Conservation (phyloP, 2,113 vertebrate genomes). For the Zosterops japonicus region DNA sequence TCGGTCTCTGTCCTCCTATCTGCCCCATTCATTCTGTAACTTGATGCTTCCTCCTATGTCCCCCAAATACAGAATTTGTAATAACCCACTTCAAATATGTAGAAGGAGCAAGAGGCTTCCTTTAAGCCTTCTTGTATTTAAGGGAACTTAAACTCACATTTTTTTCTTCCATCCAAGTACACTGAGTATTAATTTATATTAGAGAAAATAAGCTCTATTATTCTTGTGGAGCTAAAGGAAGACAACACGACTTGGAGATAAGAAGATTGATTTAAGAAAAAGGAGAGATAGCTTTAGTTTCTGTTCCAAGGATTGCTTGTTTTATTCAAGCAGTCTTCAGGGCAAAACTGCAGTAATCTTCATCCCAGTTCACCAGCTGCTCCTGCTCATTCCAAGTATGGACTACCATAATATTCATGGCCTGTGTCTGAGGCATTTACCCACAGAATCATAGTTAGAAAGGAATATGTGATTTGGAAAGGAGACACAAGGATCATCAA, state of each 20-base stretch:
- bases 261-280: background rate
- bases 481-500: background rate
- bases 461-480: background rate
- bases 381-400: background rate
- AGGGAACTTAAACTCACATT: background rate
- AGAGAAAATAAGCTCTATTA: background rate
- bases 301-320: background rate
- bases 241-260: background rate
- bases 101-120: background rate
- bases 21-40: background rate
- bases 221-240: background rate
- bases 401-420: background rate
- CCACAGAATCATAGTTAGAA: background rate
- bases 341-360: background rate
- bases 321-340: background rate
- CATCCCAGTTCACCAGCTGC: background rate
- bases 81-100: background rate
- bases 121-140: background rate
- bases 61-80: background rate
- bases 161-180: background rate
- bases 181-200: background rate
- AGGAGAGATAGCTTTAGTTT: background rate
- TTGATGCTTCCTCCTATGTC: fast-evolving
- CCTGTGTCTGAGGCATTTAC: fast-evolving
- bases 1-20: background rate